Evolutionary conservation across 1,140 invertebrate genomes (phyloP).

Genomic region (Drosophila subobscura): DNA sequence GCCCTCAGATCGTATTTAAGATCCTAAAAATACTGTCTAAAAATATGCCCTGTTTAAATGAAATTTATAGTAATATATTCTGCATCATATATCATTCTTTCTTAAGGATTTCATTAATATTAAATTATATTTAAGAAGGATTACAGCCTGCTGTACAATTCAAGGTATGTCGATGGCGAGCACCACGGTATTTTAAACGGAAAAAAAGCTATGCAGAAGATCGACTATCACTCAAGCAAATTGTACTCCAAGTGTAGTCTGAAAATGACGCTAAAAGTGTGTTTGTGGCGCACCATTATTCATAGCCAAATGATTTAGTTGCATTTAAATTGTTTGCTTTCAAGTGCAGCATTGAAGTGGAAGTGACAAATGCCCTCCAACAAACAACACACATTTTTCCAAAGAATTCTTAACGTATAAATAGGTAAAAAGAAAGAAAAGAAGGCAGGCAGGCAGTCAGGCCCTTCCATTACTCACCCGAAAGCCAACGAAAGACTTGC

Average conservation of each 20-base stretch:
- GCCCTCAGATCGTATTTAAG: too few relatives aligned
- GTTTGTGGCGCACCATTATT: constrained; percentile 6
- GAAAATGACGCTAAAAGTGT: constrained; percentile 1
- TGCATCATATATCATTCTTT: too few relatives aligned
- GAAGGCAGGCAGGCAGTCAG: background rate
- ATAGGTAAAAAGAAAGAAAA: background rate
- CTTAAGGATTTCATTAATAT: too few relatives aligned
- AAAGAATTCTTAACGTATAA: constrained; percentile 22
- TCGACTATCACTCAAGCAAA: constrained; percentile 29
- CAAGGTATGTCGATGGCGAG: too few relatives aligned
- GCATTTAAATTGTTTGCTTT: background rate
- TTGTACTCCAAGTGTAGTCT: constrained; percentile 16
- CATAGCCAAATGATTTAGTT: constrained; percentile 13
- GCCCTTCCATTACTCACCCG: constrained; percentile 16
- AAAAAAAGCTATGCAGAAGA: constrained; percentile 48
- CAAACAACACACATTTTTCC: background rate
- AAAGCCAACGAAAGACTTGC: too few relatives aligned
- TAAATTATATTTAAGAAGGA: constrained; percentile 15
- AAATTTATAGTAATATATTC: too few relatives aligned
- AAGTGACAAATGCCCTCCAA: constrained; percentile 10
- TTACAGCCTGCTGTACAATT: too few relatives aligned
- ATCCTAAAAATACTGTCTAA: too few relatives aligned
- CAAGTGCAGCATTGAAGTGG: constrained; percentile 1
- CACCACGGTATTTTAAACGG: too few relatives aligned
- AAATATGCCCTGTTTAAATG: too few relatives aligned